Conservation (phyloP, 2,888 invertebrate species). For the Ornithoptera alexandrae region DNA sequence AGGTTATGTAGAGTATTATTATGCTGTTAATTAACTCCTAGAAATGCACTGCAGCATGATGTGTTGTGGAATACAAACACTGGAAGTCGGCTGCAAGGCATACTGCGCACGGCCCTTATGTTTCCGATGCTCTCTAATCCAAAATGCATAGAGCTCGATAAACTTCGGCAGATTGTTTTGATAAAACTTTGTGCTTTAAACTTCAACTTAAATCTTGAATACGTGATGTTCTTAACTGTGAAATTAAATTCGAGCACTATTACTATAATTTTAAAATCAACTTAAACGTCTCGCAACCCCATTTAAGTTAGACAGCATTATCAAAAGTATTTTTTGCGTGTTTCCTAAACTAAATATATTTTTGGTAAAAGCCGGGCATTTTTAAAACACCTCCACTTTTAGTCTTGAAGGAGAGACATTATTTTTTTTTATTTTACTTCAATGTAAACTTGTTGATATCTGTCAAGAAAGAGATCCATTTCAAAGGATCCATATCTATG, state of each 20-base stretch:
- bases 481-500: not conserved
- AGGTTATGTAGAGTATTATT: no score
- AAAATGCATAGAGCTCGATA: not conserved
- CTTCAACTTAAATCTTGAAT: constrained; percentile 1
- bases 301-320: not conserved
- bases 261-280: not conserved
- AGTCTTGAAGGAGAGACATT: no score
- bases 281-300: not conserved
- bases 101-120: not conserved
- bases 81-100: not conserved
- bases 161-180: not conserved
- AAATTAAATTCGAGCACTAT: not conserved
- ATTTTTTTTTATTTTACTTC: not conserved
- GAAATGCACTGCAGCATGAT: not conserved
- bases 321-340: not conserved
- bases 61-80: not conserved
- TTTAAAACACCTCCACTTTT: not conserved
- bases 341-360: no score
- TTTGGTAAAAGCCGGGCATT: not conserved
- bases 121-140: not conserved
- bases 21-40: not conserved
- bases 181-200: not conserved
- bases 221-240: not conserved
- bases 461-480: not conserved
- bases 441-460: not conserved